Base-by-base conservation (phyloP, 2,113 vertebrate genomes). In the Oryzias curvinotus region DNA sequence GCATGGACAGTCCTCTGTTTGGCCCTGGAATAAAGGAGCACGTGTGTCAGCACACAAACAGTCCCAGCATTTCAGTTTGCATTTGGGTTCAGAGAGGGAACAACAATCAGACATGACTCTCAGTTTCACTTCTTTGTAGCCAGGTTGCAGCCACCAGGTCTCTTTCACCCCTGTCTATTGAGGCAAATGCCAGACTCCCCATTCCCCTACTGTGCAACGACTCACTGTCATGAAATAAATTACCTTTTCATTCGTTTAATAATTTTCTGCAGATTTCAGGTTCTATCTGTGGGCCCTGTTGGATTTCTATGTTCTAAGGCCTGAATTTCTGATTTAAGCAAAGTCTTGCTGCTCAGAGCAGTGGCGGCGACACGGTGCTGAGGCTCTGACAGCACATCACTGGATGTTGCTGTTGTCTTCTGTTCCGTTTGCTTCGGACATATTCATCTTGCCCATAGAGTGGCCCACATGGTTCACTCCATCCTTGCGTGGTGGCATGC, bases 341-440 rank as follows among this genome's bases (percentile, higher is more conserved):
- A 88, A 75, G 89, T 92, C 81, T 83, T 82, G 84, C 88, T 87
- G 82, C 77, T 61, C 44, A 49, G 59, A 57, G 75, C 59, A 60
- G 71, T 65, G 65, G 82, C 72, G 25, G 82, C 71, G 28, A 83
- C 75, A 85, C 48, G 54, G 77, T 60, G 77, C 57, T 19, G 65
- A 73, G 74, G 81, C 82, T 73, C 71, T 51, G 65, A 62, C 77
- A 76, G 74, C 73, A 69, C 77, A 87, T 93, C 91, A 93, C 90
- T 93, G 90, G 87, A 93, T 80, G 85, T 93, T 92, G 85, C 91
- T 91, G 90, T 91, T 92, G 83, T 93, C 92, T 61, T 93, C 92
- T 18, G 92, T 93, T 86, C 92, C 92, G 41, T 93, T 93, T 14
- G 91, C 91, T 80, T 93, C 92, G 0, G 92, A 91, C 91, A 92